Percentiles rank a stretch among this genome's conserved stretches.
phyloP scores from a whole-genome alignment of 2,797 vertebrate genomes.

The Enteromius unitaeniatus region DNA sequence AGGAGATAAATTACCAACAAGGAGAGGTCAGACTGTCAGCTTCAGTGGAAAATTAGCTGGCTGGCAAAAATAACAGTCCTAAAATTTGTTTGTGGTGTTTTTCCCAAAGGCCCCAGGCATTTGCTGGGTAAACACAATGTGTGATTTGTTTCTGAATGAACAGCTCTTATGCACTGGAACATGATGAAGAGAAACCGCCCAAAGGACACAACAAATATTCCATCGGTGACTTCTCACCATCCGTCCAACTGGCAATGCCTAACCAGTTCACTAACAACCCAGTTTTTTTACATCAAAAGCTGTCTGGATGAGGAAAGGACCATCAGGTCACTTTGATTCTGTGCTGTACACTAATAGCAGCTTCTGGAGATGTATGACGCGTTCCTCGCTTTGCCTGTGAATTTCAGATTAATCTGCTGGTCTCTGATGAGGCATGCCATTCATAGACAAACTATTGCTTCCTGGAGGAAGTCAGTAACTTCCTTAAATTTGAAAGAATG shows the following conservation, averaged over 20 bases:
- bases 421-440: not conserved
- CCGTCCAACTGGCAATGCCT: not conserved
- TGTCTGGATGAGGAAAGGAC: constrained; percentile 23
- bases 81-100: not conserved
- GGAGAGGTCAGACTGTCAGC: not conserved
- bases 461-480: constrained; percentile 31
- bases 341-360: constrained; percentile 8
- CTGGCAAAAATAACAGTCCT: not conserved
- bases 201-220: not conserved
- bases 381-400: not conserved
- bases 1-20: not conserved
- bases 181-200: not conserved
- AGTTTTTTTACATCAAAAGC: not conserved
- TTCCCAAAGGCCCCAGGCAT: not conserved
- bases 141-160: not conserved
- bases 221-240: not conserved
- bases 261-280: constrained; percentile 17
- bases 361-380: constrained; percentile 1
- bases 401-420: constrained; percentile 4
- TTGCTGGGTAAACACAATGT: constrained; percentile 4
- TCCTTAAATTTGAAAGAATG: not conserved
- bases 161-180: constrained; percentile 20
- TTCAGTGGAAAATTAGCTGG: not conserved
- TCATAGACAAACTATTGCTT: constrained; percentile 13
- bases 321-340: not conserved